Evolutionary conservation across 1,140 invertebrate genomes (phyloP).

Genomic region (Episyrphus balteatus): DNA sequence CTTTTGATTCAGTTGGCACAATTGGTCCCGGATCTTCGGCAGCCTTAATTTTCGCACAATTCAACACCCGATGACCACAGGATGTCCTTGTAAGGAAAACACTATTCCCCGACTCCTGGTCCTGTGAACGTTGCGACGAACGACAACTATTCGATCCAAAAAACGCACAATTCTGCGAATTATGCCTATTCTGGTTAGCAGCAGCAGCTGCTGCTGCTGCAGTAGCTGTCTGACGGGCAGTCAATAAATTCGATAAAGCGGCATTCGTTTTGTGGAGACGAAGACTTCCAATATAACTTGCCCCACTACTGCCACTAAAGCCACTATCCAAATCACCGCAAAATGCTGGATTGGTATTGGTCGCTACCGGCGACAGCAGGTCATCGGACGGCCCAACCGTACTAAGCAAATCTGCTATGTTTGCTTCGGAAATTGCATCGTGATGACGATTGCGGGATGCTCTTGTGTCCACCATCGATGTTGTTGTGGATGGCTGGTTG

Average conservation of each 20-base stretch:
- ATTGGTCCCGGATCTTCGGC: constrained; percentile 30
- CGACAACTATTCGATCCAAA: constrained; percentile 24
- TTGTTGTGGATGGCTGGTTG: neutral
- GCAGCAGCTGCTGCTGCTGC: neutral
- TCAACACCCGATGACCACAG: constrained; percentile 22
- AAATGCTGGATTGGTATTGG: constrained; percentile 9
- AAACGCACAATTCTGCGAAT: constrained; percentile 2
- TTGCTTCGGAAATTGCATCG: constrained; percentile 26
- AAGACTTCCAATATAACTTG: constrained; percentile 58
- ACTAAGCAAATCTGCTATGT: constrained; percentile 39
- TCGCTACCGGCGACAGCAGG: constrained; percentile 48
- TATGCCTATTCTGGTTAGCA: neutral
- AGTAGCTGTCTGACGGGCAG: constrained; percentile 21
- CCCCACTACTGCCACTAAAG: constrained; percentile 65
- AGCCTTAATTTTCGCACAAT: constrained; percentile 27
- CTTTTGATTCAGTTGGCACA: constrained; percentile 25
- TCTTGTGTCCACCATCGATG: constrained; percentile 6
- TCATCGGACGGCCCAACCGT: constrained; percentile 54
- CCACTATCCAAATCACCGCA: constrained; percentile 63
- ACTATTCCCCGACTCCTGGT: neutral
- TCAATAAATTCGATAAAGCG: constrained; percentile 18
- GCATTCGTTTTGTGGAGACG: constrained; percentile 41
- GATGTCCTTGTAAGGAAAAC: constrained; percentile 26
- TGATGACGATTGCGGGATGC: constrained; percentile 32
- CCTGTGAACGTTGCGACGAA: constrained; percentile 19